Evolutionary conservation across 2,113 vertebrate species (phyloP), one percentile per base, ranked within the genome.

Genomic region (Raphicerus campestris): DNA sequence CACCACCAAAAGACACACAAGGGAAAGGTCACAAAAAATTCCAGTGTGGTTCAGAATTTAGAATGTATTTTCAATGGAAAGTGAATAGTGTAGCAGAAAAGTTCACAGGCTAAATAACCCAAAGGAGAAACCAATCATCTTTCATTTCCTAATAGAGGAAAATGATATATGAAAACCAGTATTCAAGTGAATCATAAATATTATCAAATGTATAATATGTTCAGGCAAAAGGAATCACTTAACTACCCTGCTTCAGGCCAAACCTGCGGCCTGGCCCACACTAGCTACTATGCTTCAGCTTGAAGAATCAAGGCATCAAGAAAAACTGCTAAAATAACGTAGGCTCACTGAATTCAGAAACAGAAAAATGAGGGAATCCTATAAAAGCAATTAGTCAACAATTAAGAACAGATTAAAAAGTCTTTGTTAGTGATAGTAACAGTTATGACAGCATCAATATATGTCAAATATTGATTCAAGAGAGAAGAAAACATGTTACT

Each of bases 361-460:
- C 28, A 75, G 84, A 85, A 91, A 75, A 88, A 87, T 32, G 14
- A 88, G 22, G 16, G 45, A 63, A 55, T 78, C 89, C 80, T 66
- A 56, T 22, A 60, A 96, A 92, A 93, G 83, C n/a, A 93, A 97
- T 97, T 95, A 95, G 86, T 94, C 42, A 91, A 63, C 45, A 83
- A 61, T 55, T 45, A 61, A 70, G n/a, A 89, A 85, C 1, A 82
- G 81, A 87, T 58, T 58, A 93, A 42, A 84, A 97, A 80, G n/a
- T 60, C 49, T 73, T 73, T 92, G 56, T 91, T 89, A 92, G 85
- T 56, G 32, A 92, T 4, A 35, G 39, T 28, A 84, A 88, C 30
- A 63, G 32, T 45, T 56, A 45, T 51, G 42, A 94, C 47, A 87
- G 49, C 35, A 70, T 94, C 49, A 60, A 30, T 78, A 70, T 7